These are phyloP conservation scores for Drosophila virilis DNA, from an alignment of 1,140 invertebrate genomes.

Conservation along the genomic window DNA sequence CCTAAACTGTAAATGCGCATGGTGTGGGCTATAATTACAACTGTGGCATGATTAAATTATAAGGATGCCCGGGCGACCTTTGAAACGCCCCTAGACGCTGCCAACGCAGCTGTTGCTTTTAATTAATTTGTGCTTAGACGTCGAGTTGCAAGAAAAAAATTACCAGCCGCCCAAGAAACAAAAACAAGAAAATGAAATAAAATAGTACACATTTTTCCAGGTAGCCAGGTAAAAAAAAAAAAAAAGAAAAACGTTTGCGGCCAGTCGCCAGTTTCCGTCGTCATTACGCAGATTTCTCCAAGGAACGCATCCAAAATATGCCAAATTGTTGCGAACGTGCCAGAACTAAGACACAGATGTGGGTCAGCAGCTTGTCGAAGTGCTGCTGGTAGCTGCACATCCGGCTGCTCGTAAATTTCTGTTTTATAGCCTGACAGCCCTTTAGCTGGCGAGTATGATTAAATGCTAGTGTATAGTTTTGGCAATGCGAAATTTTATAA, in stretches of 20 bases:
- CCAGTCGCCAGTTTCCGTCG: conserved; percentile 2
- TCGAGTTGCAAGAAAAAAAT: conserved; percentile 59
- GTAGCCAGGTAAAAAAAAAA: conserved; percentile 58
- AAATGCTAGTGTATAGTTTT: background rate
- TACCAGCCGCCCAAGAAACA: conserved; percentile 14
- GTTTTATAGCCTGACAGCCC: conserved; percentile 13
- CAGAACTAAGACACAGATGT: conserved; percentile 6
- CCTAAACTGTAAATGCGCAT: conserved; percentile 15
- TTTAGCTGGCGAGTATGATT: background rate
- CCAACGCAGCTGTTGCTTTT: conserved; percentile 57
- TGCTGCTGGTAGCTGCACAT: conserved; percentile 6
- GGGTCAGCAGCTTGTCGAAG: conserved; percentile 13
- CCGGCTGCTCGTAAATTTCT: conserved; percentile 13
- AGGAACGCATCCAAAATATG: conserved; percentile 29
- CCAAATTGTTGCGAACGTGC: conserved; percentile 32
- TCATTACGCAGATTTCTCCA: conserved; percentile 72
- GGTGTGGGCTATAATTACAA: conserved; percentile 41
- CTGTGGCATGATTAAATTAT: conserved; percentile 66
- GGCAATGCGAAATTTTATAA: background rate
- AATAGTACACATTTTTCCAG: conserved; percentile 14
- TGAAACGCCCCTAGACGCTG: conserved; percentile 29
- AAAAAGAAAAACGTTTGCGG: conserved; percentile 49
- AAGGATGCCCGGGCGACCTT: conserved; percentile 19
- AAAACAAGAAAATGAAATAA: background rate
- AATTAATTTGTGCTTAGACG: conserved; percentile 68